These are phyloP conservation scores for Callyntrura sp. DNA, from an alignment of 2,888 invertebrate genomes.

Conservation along the genomic window DNA sequence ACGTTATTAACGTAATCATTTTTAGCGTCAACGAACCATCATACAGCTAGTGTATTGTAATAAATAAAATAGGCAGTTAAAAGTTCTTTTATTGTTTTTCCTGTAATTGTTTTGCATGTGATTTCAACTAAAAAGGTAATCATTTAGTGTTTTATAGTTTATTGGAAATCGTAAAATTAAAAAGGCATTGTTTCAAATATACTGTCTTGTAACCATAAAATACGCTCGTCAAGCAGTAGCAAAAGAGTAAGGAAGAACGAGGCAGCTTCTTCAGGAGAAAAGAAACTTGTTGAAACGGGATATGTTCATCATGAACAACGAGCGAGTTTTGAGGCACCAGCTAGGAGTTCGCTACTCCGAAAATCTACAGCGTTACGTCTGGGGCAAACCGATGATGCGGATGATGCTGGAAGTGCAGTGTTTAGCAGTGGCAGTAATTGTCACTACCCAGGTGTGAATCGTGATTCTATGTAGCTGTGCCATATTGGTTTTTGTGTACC, in stretches of 20 bases:
- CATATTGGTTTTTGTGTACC: not conserved
- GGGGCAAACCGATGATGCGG: constrained; percentile 66
- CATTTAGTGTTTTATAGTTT: not conserved
- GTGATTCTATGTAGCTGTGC: not conserved
- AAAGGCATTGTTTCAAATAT: not conserved
- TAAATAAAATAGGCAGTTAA: too few species aligned
- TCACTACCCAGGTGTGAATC: constrained; percentile 58
- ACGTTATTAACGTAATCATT: too few species aligned
- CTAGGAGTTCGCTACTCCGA: constrained; percentile 53
- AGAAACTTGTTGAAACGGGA: not conserved
- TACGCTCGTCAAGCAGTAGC: not conserved
- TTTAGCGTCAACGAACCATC: too few species aligned
- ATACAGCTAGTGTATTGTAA: too few species aligned
- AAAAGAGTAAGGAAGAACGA: not conserved
- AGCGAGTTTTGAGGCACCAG: not conserved
- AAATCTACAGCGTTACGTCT: constrained; percentile 41
- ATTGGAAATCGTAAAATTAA: too few species aligned
- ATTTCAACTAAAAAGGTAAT: too few species aligned
- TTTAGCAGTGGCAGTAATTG: constrained; percentile 57
- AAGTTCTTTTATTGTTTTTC: too few species aligned
- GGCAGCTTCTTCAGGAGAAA: not conserved
- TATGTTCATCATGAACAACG: constrained; percentile 8
- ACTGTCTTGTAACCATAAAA: not conserved
- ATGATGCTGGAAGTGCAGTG: constrained; percentile 72
- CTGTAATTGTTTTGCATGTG: too few species aligned